Evolutionary conservation across 2,113 vertebrate species (phyloP).

Genomic region (Crotalus horridus): DNA sequence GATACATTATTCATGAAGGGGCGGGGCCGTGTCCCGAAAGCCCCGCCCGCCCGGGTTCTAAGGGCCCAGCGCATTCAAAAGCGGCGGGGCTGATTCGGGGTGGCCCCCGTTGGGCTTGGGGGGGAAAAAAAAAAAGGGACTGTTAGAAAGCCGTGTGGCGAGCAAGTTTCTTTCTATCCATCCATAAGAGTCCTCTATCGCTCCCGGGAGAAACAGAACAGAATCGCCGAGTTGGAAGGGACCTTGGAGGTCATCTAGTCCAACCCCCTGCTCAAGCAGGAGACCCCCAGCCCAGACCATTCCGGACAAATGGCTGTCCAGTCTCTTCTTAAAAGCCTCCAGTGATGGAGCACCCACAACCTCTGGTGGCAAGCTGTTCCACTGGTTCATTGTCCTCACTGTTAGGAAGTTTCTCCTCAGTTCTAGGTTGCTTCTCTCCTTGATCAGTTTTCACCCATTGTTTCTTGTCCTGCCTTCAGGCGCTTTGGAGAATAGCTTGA

Average conservation of each 20-base stretch:
- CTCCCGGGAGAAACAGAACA: too few relatives aligned
- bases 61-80: not conserved
- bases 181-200: not conserved
- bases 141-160: too few relatives aligned
- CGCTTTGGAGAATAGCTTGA: too few relatives aligned
- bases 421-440: not conserved
- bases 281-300: too few relatives aligned
- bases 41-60: not conserved
- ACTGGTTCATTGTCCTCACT: not conserved
- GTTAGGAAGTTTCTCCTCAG: not conserved
- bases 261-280: too few relatives aligned
- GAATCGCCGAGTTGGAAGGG: too few relatives aligned
- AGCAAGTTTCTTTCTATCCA: too few relatives aligned
- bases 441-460: not conserved
- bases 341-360: too few relatives aligned
- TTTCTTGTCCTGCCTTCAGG: not conserved
- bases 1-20: conserved; percentile 13
- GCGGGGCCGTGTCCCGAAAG: not conserved
- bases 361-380: not conserved
- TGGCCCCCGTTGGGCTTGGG: too few relatives aligned
- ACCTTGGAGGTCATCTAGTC: not conserved
- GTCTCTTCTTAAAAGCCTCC: too few relatives aligned
- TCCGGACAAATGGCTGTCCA: too few relatives aligned
- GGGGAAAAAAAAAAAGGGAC: too few relatives aligned
- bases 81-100: not conserved